Base-by-base conservation (phyloP, 2,797 vertebrate genomes). In the Phylloscopus collybita region DNA sequence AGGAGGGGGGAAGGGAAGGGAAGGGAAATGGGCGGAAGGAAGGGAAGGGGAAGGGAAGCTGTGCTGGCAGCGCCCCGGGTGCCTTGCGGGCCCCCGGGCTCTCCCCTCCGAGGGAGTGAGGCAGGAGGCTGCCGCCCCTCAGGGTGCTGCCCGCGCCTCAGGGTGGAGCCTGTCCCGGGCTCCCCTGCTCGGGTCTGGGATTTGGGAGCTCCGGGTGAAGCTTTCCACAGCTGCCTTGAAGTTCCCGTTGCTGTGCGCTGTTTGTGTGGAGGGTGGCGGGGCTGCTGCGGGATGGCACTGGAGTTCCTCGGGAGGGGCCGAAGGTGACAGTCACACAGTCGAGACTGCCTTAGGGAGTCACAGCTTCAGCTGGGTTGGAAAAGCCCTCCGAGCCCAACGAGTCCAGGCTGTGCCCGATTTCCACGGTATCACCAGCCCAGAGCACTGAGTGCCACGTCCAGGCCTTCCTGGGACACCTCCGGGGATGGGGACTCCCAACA, bases 401-500 rank as follows among this genome's bases (percentile, higher is more conserved):
- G 56, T 4, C 27, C 64, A 1, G 2, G 6, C 36, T 51, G 44
- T n/a, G 44, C 20, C 36, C 23, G 2, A 5, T 64, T 16, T 3
- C 19, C 36, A 2, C 13, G 32, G 16, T 7, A 42, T 20, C 30
- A 0, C 7, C 30, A 29, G 36, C 70, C 11, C 42, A 4, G n/a
- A 47, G 56, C 30, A 1, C 34, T 9, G 50, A 13, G 36, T 16
- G 44, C 44, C n/a, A 1, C 27, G 20, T 36, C 64, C 50, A 9
- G 65, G 20, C 57, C 14, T 51, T 13, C 25, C 44, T 22, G 1
- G 38, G 49, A 6, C 23, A 6, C 27, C 44, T 8, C 2, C 44
- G 6, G 27, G 36, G 11, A 1, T 25, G 23, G 11, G 9, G 5
- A n/a, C 14, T 51, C 56, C 56, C 36, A 11, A 0, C 56, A 20